Conservation (phyloP, 2,797 vertebrate genomes). For the Spea hammondii region DNA sequence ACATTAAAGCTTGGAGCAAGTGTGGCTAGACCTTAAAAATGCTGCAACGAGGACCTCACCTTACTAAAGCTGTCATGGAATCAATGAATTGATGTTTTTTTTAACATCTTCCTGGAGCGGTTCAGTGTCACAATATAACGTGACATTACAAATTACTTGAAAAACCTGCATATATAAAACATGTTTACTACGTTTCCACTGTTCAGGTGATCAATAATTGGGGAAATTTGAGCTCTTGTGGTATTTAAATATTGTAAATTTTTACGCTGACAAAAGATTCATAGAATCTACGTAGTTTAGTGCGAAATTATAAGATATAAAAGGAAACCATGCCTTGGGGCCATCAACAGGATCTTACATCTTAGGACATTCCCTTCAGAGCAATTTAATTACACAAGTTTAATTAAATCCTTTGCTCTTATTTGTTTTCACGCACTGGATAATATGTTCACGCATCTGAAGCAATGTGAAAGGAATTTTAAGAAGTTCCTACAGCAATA, state of each 20-base stretch:
- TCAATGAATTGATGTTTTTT: too few species aligned
- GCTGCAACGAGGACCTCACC: too few species aligned
- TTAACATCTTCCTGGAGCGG: too few species aligned
- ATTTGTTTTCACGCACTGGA: neutral
- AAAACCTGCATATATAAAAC: too few species aligned
- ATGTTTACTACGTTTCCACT: too few species aligned
- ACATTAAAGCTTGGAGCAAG: too few species aligned
- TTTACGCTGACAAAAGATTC: neutral
- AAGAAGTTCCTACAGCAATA: neutral
- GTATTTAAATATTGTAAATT: neutral
- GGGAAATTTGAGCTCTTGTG: neutral
- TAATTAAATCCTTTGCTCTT: conserved; percentile 7
- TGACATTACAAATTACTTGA: too few species aligned
- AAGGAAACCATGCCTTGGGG: neutral
- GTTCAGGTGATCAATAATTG: too few species aligned
- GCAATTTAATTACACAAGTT: conserved; percentile 11
- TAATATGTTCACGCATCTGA: neutral
- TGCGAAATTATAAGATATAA: neutral
- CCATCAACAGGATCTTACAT: neutral
- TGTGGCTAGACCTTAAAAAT: too few species aligned
- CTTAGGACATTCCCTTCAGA: conserved; percentile 3
- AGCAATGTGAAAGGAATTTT: neutral
- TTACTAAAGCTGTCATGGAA: too few species aligned
- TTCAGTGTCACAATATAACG: too few species aligned
- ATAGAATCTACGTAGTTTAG: neutral